Evolutionary conservation across 2,113 vertebrate genomes (phyloP).

Genomic region (Epinephelus lanceolatus): DNA sequence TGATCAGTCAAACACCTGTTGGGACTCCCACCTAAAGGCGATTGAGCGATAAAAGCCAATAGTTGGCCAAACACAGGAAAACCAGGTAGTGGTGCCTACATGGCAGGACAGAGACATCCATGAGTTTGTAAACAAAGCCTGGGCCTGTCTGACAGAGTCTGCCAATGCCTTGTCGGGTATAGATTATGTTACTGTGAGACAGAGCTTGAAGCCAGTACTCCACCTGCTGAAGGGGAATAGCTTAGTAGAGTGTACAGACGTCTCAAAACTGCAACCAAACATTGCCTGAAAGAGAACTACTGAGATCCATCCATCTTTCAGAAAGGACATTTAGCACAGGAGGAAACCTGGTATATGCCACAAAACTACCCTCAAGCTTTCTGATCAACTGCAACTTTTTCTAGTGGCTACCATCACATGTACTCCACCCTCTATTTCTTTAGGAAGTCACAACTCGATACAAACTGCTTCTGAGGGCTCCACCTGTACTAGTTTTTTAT

Average conservation of each 20-base stretch:
- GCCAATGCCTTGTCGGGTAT: background rate
- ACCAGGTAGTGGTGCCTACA: background rate
- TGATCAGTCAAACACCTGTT: slow-evolving; percentile 23
- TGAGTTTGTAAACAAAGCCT: slow-evolving; percentile 14
- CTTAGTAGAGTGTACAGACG: background rate
- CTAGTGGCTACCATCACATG: background rate
- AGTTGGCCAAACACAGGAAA: slow-evolving; percentile 2
- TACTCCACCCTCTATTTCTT: background rate
- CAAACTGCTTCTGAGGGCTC: background rate
- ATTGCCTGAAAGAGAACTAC: too few species aligned
- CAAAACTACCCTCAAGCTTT: background rate
- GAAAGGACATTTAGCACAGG: background rate
- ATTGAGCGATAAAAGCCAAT: background rate
- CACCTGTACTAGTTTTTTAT: slow-evolving; percentile 1
- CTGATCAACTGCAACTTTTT: background rate
- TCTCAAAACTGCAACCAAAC: too few species aligned
- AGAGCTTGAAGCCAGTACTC: background rate
- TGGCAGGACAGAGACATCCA: background rate
- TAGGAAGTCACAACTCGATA: background rate
- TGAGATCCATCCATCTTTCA: background rate
- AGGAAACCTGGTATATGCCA: background rate
- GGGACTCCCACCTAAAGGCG: slow-evolving; percentile 4
- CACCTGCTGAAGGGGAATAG: background rate
- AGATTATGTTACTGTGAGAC: background rate
- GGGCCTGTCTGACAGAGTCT: background rate